phyloP scores from a whole-genome alignment of 2,797 vertebrate genomes.

The Manis pentadactyla region DNA sequence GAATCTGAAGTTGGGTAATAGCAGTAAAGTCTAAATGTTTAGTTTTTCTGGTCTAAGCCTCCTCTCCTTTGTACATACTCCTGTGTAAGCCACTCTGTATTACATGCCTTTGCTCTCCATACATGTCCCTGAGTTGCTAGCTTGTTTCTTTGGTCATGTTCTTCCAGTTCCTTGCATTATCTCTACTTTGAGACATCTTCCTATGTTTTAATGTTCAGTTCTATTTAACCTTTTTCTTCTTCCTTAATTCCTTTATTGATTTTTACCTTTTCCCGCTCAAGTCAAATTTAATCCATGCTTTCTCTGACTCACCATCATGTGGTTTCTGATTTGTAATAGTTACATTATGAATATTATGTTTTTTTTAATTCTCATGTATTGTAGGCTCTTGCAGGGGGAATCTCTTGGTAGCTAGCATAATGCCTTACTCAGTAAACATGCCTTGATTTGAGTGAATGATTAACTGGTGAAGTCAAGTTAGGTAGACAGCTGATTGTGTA shows the following conservation, averaged over 20 bases:
- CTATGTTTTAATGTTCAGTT: conserved; percentile 1
- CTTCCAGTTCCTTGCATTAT: background rate
- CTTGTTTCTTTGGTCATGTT: conserved; percentile 15
- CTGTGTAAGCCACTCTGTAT: background rate
- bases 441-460: conserved; percentile 20
- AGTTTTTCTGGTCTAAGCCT: conserved; percentile 5
- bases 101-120: background rate
- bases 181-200: conserved; percentile 23
- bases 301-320: background rate
- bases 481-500: conserved; percentile 26
- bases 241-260: background rate
- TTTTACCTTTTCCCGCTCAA: background rate
- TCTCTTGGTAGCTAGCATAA: background rate
- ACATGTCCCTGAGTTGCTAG: background rate
- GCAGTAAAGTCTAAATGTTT: background rate
- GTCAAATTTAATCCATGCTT: conserved; percentile 26
- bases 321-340: conserved; percentile 39
- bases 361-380: background rate
- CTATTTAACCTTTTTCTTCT: conserved; percentile 9
- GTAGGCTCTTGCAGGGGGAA: background rate
- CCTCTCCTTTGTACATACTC: background rate
- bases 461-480: conserved; percentile 52
- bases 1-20: conserved; percentile 41
- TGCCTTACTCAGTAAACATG: background rate
- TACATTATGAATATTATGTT: background rate